These are phyloP conservation scores for Luffia ferchaultella DNA, from an alignment of 2,888 invertebrate genomes.

Conservation along the genomic window DNA sequence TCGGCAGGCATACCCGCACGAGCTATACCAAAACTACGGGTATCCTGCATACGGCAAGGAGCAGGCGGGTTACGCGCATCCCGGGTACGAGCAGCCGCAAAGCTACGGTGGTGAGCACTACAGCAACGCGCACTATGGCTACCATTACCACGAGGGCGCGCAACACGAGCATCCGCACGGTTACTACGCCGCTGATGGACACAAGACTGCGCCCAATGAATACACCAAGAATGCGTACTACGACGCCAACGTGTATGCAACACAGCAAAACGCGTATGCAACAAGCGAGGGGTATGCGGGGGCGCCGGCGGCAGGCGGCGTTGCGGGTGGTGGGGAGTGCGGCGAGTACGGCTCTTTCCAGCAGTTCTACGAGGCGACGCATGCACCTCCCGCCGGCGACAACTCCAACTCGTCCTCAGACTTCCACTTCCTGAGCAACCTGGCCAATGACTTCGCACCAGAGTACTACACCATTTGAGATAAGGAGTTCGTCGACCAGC, in stretches of 20 bases:
- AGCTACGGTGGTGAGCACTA: constrained; percentile 50
- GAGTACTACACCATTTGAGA: constrained; percentile 82
- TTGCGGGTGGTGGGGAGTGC: constrained; percentile 56
- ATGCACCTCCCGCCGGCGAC: constrained; percentile 60
- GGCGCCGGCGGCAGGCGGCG: constrained; percentile 22
- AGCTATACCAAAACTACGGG: constrained; percentile 61
- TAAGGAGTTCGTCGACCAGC: constrained; percentile 63
- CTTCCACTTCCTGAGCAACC: constrained; percentile 91
- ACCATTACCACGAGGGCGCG: constrained; percentile 54
- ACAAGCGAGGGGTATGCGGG: constrained; percentile 15
- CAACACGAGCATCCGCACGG: constrained; percentile 50
- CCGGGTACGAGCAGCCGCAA: constrained; percentile 62
- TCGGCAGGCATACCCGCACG: constrained; percentile 49
- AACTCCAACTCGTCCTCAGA: constrained; percentile 93
- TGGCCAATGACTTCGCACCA: constrained; percentile 92
- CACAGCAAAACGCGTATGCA: constrained; percentile 35
- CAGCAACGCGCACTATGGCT: constrained; percentile 55
- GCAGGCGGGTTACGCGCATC: constrained; percentile 62
- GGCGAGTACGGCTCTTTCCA: constrained; percentile 76
- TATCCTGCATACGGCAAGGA: constrained; percentile 62
- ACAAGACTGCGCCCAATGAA: constrained; percentile 57
- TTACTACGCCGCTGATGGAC: constrained; percentile 53
- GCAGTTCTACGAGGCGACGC: constrained; percentile 71
- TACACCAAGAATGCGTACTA: constrained; percentile 60
- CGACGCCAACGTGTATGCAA: constrained; percentile 42